phyloP scores from a whole-genome alignment of 2,888 invertebrate species.

The Sarcophaga carnaria region DNA sequence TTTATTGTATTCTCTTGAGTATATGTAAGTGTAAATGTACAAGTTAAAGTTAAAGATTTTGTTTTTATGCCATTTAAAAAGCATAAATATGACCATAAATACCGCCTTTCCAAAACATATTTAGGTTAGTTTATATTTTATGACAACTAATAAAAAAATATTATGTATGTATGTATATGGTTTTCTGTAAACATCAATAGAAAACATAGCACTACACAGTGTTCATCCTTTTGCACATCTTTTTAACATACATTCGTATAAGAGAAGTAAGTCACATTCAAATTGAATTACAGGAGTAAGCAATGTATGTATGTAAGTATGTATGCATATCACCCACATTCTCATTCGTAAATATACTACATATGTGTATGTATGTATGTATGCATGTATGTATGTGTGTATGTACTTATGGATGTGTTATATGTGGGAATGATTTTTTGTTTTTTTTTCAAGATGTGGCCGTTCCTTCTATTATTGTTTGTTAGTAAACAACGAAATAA shows the following conservation, averaged over 20 bases:
- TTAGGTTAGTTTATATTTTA: slow-evolving; percentile 27
- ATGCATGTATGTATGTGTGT: not conserved
- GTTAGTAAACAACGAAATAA: slow-evolving; percentile 4
- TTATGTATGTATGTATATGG: not conserved
- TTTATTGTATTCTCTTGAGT: not conserved
- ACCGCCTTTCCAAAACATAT: slow-evolving; percentile 26
- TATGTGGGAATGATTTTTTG: not conserved
- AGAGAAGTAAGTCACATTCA: slow-evolving; percentile 15
- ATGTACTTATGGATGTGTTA: not conserved
- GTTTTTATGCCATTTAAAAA: not conserved
- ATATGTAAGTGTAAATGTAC: not conserved
- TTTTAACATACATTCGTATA: not conserved
- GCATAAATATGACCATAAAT: not conserved
- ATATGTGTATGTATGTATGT: not conserved
- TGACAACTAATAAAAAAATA: slow-evolving; percentile 50
- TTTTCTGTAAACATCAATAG: slow-evolving; percentile 47
- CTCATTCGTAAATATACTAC: not conserved
- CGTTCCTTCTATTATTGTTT: slow-evolving; percentile 1
- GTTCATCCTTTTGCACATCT: not conserved
- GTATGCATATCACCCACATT: not conserved
- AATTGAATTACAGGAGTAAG: not conserved
- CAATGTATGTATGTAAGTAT: not conserved
- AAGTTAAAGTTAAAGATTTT: not conserved
- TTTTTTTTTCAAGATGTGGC: not conserved
- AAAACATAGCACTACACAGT: slow-evolving; percentile 34